A percentile compares a stretch with the other conserved stretches of the same genome.
phyloP scores from a whole-genome alignment of 1,140 invertebrate genomes.

The Hylaeus volcanicus region DNA sequence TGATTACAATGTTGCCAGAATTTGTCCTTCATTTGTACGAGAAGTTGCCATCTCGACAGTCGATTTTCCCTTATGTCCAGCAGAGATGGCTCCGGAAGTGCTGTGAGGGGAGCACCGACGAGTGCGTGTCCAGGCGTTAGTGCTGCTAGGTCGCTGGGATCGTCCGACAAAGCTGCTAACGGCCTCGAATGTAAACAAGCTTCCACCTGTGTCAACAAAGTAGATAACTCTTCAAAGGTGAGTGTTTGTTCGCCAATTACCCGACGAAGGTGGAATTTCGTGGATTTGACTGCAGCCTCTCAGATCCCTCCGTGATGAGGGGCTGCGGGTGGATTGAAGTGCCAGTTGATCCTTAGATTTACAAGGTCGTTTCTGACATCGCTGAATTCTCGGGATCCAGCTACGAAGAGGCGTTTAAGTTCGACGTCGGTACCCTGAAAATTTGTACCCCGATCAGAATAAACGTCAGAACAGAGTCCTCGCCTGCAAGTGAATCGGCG shows the following conservation, averaged over 20 bases:
- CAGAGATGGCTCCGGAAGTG: slow-evolving; percentile 33
- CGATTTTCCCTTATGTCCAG: not conserved
- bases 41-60: slow-evolving; percentile 22
- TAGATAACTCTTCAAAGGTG: slow-evolving; percentile 53
- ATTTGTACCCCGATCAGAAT: slow-evolving; percentile 72
- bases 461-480: slow-evolving; percentile 46
- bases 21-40: slow-evolving; percentile 2
- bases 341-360: not conserved
- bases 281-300: slow-evolving; percentile 55
- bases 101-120: slow-evolving; percentile 42
- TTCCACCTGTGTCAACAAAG: slow-evolving; percentile 27
- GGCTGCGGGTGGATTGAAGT: slow-evolving; percentile 35
- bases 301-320: slow-evolving; percentile 67
- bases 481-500: slow-evolving; percentile 52
- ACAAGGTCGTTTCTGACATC: not conserved
- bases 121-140: slow-evolving; percentile 65
- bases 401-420: not conserved
- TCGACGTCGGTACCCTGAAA: slow-evolving; percentile 66
- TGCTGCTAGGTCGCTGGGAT: slow-evolving; percentile 35
- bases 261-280: slow-evolving; percentile 40
- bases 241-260: slow-evolving; percentile 47
- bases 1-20: not conserved
- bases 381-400: not conserved
- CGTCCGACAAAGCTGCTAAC: slow-evolving; percentile 38
- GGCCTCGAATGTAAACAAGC: slow-evolving; percentile 56